Percentiles rank a stretch among this genome's conserved stretches.
Evolutionary conservation across 1,140 invertebrate genomes (phyloP).

Genomic region (Drosophila parvula): DNA sequence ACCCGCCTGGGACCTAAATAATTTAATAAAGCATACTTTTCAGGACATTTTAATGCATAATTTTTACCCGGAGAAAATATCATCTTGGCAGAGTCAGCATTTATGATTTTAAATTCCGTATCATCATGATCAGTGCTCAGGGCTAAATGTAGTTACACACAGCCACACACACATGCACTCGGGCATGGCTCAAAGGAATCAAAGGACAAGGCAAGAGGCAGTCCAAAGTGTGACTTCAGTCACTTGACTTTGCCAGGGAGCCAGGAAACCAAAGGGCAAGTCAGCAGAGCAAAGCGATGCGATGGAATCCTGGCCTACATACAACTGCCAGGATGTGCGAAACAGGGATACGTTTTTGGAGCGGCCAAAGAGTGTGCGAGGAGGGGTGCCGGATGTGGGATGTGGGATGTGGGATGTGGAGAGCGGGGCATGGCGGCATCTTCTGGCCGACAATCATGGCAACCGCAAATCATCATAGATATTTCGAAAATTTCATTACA

Average conservation of each 20-base stretch:
- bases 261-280: conserved; percentile 56
- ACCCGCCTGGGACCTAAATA: background rate
- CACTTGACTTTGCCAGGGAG: conserved; percentile 63
- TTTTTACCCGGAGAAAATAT: conserved; percentile 3
- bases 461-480: conserved; percentile 80
- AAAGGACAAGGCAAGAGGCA: conserved; percentile 26
- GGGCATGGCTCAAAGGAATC: conserved; percentile 31
- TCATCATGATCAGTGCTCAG: conserved; percentile 39
- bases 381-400: background rate
- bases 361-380: conserved; percentile 3
- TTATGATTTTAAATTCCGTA: conserved; percentile 43
- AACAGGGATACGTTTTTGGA: conserved; percentile 28
- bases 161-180: background rate
- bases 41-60: background rate
- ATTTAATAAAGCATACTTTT: conserved; percentile 6
- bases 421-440: conserved; percentile 24
- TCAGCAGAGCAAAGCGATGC: conserved; percentile 23
- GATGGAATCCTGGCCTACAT: conserved; percentile 49
- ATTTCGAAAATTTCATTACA: conserved; percentile 81
- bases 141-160: conserved; percentile 26
- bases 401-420: background rate
- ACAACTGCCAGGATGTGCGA: conserved; percentile 57
- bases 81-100: conserved; percentile 1
- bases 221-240: conserved; percentile 62
- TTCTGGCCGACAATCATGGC: conserved; percentile 69